These are phyloP conservation scores for Glossophaga mutica DNA, from an alignment of 2,797 vertebrate species.

Conservation along the genomic window DNA sequence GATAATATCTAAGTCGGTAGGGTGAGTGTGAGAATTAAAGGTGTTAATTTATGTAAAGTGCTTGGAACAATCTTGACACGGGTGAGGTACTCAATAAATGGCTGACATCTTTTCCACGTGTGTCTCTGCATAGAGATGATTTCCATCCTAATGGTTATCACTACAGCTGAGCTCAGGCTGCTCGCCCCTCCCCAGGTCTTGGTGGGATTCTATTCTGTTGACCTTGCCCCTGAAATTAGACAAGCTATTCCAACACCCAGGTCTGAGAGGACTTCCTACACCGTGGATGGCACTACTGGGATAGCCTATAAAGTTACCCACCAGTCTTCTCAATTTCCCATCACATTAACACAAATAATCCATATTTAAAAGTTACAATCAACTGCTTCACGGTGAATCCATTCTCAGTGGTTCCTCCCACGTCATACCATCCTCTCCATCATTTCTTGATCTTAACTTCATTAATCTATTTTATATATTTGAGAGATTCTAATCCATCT, in stretches of 20 bases:
- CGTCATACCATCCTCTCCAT: background rate
- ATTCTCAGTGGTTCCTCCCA: background rate
- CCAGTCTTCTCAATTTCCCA: background rate
- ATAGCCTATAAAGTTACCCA: background rate
- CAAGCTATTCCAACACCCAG: background rate
- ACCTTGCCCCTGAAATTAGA: background rate
- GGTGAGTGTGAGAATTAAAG: background rate
- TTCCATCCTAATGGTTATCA: background rate
- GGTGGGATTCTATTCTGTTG: background rate
- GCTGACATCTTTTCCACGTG: background rate
- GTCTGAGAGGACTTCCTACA: background rate
- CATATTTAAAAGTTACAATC: background rate
- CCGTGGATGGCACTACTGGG: accelerated
- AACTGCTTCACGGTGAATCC: background rate
- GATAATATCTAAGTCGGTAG: background rate
- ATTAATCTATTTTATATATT: background rate
- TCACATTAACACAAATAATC: background rate
- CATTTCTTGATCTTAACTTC: background rate
- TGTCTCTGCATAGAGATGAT: background rate
- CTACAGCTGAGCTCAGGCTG: background rate
- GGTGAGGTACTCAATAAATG: background rate
- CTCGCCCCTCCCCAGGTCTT: background rate
- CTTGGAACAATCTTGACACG: background rate
- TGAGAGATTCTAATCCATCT: background rate
- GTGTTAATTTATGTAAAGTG: background rate